Conservation (phyloP, 53 echinoderm and acorn worm genomes). For the Mesocentrotus franciscanus region DNA sequence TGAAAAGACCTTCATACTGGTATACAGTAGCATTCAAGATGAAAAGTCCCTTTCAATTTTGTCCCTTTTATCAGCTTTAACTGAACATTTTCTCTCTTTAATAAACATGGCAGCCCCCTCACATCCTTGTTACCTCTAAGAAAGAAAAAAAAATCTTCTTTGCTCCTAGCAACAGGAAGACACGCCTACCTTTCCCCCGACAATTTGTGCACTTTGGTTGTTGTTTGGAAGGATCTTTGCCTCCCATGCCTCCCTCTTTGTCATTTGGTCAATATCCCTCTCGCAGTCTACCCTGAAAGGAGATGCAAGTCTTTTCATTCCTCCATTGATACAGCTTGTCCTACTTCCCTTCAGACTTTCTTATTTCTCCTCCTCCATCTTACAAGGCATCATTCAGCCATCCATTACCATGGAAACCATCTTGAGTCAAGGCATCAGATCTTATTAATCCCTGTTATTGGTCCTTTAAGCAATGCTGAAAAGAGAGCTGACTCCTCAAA, state of each 20-base stretch:
- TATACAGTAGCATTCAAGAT: not conserved
- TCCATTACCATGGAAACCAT: conserved; percentile 8
- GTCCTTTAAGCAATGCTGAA: conserved; percentile 15
- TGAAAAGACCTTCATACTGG: not conserved
- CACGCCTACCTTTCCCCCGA: not conserved
- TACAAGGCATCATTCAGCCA: not conserved
- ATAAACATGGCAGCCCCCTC: conserved; percentile 36
- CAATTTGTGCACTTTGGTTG: conserved; percentile 17
- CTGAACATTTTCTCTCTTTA: not conserved
- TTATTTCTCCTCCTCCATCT: conserved; percentile 58
- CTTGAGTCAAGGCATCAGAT: not conserved
- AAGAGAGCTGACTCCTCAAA: not conserved
- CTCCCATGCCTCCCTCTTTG: not conserved
- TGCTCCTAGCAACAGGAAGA: not conserved
- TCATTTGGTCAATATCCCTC: not conserved
- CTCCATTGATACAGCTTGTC: not conserved
- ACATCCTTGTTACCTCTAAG: conserved; percentile 21
- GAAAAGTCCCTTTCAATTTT: not conserved
- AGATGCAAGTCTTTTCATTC: conserved; percentile 17
- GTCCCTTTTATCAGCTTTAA: not conserved
- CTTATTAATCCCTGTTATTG: conserved; percentile 34
- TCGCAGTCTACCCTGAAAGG: not conserved
- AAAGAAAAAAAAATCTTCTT: not conserved
- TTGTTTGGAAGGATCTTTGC: not conserved
- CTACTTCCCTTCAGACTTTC: not conserved